Conservation (phyloP, 1,140 invertebrate genomes). For the Agrypnia vestita region DNA sequence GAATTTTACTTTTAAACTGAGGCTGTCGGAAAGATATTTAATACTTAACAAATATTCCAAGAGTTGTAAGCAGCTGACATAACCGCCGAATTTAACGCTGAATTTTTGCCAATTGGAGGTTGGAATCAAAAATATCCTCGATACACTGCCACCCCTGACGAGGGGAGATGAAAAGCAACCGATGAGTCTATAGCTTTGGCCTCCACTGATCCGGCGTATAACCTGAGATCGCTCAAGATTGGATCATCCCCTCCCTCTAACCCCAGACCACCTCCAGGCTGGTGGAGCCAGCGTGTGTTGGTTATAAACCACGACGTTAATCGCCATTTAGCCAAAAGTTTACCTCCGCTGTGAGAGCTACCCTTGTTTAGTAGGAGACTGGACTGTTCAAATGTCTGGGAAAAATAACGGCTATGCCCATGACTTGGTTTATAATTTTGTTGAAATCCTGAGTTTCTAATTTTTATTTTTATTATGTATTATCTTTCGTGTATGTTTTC, state of each 20-base stretch:
- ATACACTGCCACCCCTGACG: not conserved
- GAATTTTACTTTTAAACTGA: no score
- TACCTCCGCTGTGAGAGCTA: not conserved
- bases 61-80: no score
- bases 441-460: no score
- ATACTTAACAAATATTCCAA: no score
- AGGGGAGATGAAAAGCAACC: constrained; percentile 18
- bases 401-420: not conserved
- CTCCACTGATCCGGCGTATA: constrained; percentile 39
- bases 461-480: no score
- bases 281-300: constrained; percentile 10
- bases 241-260: not conserved
- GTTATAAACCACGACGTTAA: constrained; percentile 37
- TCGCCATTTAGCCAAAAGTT: constrained; percentile 32
- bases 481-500: no score
- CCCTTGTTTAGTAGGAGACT: not conserved
- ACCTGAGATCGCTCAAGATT: constrained; percentile 44
- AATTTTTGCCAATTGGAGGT: no score
- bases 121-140: no score
- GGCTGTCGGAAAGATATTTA: no score
- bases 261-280: not conserved
- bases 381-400: not conserved
- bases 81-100: no score
- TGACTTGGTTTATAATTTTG: not conserved
- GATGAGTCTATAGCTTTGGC: constrained; percentile 35